Evolutionary conservation across 2,797 vertebrate species (phyloP).

Genomic region (Channa striata): DNA sequence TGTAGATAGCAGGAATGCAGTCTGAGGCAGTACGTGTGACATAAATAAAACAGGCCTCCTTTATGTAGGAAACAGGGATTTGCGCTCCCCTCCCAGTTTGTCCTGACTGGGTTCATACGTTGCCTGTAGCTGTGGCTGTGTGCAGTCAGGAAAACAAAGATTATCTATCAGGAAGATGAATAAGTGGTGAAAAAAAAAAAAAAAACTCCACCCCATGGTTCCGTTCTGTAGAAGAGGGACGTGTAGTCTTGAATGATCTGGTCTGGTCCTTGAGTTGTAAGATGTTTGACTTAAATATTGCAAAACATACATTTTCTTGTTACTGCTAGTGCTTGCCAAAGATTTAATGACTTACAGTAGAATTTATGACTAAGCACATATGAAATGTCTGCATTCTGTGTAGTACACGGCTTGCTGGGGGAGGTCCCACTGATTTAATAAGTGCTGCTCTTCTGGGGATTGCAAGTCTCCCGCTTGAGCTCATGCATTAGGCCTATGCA

Average conservation of each 20-base stretch:
- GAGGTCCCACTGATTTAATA: too few species aligned
- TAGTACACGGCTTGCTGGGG: too few species aligned
- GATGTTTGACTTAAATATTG: not conserved
- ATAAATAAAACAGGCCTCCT: constrained; percentile 25
- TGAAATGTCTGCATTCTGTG: too few species aligned
- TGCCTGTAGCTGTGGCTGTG: constrained; percentile 54
- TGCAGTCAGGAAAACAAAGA: constrained; percentile 62
- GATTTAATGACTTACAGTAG: too few species aligned
- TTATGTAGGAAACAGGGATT: constrained; percentile 38
- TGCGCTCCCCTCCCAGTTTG: constrained; percentile 56
- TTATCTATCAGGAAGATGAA: constrained; percentile 55
- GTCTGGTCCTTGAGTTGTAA: too few species aligned
- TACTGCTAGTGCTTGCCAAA: too few species aligned
- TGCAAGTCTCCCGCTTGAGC: not conserved
- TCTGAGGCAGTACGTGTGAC: not conserved
- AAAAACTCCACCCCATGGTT: not conserved
- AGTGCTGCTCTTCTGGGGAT: not conserved
- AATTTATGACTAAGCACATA: too few species aligned
- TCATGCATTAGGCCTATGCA: not conserved
- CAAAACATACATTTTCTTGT: not conserved
- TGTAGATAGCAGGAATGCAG: constrained; percentile 14
- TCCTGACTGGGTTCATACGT: constrained; percentile 63
- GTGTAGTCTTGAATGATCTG: not conserved
- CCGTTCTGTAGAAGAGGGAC: constrained; percentile 1
- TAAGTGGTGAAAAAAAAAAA: constrained; percentile 17